Conservation (phyloP, 2,888 invertebrate genomes). For the Netelia fuscicornis region DNA sequence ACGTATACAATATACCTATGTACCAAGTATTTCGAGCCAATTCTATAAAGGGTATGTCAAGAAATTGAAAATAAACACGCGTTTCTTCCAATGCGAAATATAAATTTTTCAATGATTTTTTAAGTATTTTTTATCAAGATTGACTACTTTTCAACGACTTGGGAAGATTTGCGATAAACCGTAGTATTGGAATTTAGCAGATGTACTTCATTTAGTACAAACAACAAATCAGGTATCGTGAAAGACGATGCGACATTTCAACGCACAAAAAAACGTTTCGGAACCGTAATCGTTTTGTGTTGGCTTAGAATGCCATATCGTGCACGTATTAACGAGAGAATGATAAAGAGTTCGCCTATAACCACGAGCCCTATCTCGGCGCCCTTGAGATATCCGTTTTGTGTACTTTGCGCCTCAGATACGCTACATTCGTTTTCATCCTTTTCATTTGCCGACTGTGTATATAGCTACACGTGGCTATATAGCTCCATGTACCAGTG, state of each 20-base stretch:
- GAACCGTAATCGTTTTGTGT: background rate
- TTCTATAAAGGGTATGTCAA: background rate
- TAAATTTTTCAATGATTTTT: background rate
- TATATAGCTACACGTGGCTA: background rate
- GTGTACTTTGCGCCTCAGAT: constrained; percentile 48
- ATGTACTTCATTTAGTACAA: too few relatives aligned
- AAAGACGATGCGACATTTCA: too few relatives aligned
- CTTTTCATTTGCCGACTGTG: constrained; percentile 46
- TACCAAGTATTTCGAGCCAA: background rate
- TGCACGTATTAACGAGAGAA: background rate
- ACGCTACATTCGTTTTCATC: constrained; percentile 35
- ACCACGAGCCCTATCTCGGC: constrained; percentile 30
- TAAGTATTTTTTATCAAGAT: background rate
- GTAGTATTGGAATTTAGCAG: too few relatives aligned
- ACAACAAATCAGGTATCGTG: too few relatives aligned
- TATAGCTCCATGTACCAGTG: background rate
- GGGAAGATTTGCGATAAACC: too few relatives aligned
- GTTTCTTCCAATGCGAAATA: background rate
- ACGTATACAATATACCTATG: background rate
- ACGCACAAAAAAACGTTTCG: too few relatives aligned
- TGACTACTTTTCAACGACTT: too few relatives aligned
- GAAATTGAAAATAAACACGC: background rate
- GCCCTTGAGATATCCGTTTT: constrained; percentile 52
- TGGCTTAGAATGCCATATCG: background rate
- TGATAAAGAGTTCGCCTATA: constrained; percentile 34